phyloP scores from a whole-genome alignment of 2,113 vertebrate genomes.

The Sakesphorus luctuosus region DNA sequence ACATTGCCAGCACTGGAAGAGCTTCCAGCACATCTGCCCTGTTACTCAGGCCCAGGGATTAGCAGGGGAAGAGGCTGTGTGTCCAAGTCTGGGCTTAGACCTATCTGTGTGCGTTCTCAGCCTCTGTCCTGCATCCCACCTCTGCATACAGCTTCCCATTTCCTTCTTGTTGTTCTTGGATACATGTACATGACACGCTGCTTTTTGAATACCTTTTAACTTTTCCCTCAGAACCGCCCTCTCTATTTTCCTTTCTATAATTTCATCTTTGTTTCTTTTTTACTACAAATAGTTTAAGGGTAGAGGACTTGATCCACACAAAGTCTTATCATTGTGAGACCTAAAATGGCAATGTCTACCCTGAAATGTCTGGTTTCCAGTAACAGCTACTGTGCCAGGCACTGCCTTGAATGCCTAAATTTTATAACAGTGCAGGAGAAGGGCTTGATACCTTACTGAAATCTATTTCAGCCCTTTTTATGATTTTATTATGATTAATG shows the following conservation, averaged over 20 bases:
- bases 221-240: background rate
- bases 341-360: background rate
- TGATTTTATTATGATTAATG: background rate
- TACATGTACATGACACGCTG: fast-evolving
- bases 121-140: background rate
- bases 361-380: background rate
- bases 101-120: background rate
- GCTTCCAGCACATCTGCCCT: background rate
- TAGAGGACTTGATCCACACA: background rate
- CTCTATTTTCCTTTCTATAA: background rate
- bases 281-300: background rate
- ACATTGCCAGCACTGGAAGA: fast-evolving
- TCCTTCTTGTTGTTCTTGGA: background rate
- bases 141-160: background rate
- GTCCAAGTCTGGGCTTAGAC: background rate
- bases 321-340: background rate
- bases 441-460: background rate
- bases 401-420: background rate
- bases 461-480: background rate
- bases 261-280: background rate
- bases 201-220: background rate
- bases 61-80: background rate
- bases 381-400: background rate
- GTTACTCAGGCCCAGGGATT: background rate
- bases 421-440: background rate